These are phyloP conservation scores for Melanotaenia parkinsoni DNA, from an alignment of 2,797 vertebrate genomes.

Conservation along the genomic window DNA sequence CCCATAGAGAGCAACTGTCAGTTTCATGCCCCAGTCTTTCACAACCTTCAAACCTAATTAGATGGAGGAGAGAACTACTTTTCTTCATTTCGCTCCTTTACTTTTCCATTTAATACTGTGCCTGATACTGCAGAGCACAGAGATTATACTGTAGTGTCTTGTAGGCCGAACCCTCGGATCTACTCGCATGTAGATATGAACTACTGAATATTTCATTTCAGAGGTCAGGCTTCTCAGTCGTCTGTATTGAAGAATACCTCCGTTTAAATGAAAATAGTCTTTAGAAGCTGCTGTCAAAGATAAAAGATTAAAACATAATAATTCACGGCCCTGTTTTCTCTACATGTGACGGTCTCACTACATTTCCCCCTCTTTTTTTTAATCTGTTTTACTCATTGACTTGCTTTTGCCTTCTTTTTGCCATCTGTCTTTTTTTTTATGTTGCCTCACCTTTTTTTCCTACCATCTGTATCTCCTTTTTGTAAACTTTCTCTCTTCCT, in stretches of 20 bases:
- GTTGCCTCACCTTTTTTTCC: conserved; percentile 20
- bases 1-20: conserved; percentile 63
- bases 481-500: conserved; percentile 10
- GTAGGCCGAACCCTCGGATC: conserved; percentile 48
- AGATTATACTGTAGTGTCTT: conserved; percentile 61
- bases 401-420: conserved; percentile 23
- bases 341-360: conserved; percentile 30
- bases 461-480: conserved; percentile 25
- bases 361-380: conserved; percentile 18
- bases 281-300: conserved; percentile 61
- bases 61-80: conserved; percentile 53
- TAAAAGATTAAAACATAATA: conserved; percentile 69
- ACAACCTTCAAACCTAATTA: conserved; percentile 74
- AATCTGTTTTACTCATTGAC: conserved; percentile 34
- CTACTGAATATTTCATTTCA: conserved; percentile 77
- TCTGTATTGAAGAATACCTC: conserved; percentile 53
- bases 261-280: conserved; percentile 41
- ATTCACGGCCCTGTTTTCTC: conserved; percentile 64
- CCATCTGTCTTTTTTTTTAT: background rate
- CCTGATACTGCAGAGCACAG: conserved; percentile 41
- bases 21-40: conserved; percentile 64
- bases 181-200: conserved; percentile 63
- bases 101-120: conserved; percentile 50
- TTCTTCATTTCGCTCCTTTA: conserved; percentile 55
- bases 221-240: conserved; percentile 45